Conservation (phyloP, 2,888 invertebrate species). For the Zelleria hepariella region DNA sequence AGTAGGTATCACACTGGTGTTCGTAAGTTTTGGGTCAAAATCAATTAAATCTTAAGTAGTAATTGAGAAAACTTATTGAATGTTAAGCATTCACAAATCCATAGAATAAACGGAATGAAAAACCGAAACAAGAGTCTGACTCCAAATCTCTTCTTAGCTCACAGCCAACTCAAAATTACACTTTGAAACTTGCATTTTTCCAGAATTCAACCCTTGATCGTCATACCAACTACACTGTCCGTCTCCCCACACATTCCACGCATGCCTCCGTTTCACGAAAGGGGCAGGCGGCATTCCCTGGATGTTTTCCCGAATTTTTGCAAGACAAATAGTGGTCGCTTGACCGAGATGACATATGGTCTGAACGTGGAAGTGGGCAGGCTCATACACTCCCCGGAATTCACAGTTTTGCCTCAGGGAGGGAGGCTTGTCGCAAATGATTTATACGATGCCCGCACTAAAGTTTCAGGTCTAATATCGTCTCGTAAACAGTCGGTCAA, state of each 20-base stretch:
- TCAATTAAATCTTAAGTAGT: too few species aligned
- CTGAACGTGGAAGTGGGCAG: conserved; percentile 26
- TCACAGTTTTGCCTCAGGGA: conserved; percentile 29
- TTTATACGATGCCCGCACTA: conserved; percentile 23
- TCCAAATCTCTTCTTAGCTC: background rate
- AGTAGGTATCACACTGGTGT: too few species aligned
- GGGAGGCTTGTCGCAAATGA: conserved; percentile 27
- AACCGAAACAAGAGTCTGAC: too few species aligned
- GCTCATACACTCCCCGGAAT: conserved; percentile 50
- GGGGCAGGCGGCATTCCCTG: conserved; percentile 45
- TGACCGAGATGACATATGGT: conserved; percentile 65
- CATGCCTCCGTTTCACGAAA: conserved; percentile 17
- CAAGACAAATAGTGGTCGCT: conserved; percentile 60
- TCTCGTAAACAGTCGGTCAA: conserved; percentile 30
- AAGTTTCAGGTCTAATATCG: conserved; percentile 22
- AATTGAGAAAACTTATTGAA: too few species aligned
- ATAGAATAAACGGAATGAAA: too few species aligned
- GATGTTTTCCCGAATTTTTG: conserved; percentile 60
- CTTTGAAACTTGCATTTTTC: background rate
- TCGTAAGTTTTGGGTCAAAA: too few species aligned
- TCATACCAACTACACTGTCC: background rate
- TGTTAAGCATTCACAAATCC: too few species aligned
- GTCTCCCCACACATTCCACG: conserved; percentile 23
- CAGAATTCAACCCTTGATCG: background rate
- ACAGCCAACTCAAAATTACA: background rate